phyloP scores from a whole-genome alignment of 1,140 invertebrate genomes.

The Lepidurus apus region DNA sequence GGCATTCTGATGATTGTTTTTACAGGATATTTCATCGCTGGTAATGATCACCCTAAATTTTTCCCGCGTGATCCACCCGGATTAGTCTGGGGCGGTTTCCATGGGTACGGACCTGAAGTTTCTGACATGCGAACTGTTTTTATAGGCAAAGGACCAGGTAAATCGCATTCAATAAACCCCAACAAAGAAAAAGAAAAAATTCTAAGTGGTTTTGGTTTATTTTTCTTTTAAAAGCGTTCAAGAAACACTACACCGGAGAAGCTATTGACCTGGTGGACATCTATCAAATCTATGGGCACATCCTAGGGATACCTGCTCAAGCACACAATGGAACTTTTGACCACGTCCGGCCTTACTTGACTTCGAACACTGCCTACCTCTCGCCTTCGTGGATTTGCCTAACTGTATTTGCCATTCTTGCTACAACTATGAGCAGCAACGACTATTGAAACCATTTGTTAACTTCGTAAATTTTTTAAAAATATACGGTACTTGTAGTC shows the following conservation, averaged over 20 bases:
- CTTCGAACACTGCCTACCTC: background rate
- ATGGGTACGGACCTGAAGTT: slow-evolving; percentile 43
- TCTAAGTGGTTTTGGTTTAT: background rate
- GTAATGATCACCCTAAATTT: slow-evolving; percentile 35
- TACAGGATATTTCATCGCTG: slow-evolving; percentile 34
- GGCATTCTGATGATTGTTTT: background rate
- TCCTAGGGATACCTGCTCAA: slow-evolving; percentile 38
- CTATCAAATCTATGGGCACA: slow-evolving; percentile 41
- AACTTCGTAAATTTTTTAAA: background rate
- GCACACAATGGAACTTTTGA: slow-evolving; percentile 43
- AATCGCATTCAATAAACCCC: background rate
- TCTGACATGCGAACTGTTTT: slow-evolving; percentile 46
- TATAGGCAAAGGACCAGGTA: slow-evolving; percentile 45
- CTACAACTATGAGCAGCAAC: background rate
- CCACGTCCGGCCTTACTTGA: slow-evolving; percentile 30
- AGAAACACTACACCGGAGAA: slow-evolving; percentile 33
- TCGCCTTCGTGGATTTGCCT: background rate
- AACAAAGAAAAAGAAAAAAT: slow-evolving; percentile 26
- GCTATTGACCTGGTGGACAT: slow-evolving; percentile 41
- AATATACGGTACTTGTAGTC: background rate
- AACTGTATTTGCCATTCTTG: background rate
- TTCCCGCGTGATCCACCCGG: slow-evolving; percentile 34
- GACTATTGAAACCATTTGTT: background rate
- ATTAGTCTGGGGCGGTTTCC: slow-evolving; percentile 39
- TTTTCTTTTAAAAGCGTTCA: slow-evolving; percentile 29